These are phyloP conservation scores for Sylvia atricapilla DNA, from an alignment of 2,113 vertebrate genomes.

Conservation along the genomic window DNA sequence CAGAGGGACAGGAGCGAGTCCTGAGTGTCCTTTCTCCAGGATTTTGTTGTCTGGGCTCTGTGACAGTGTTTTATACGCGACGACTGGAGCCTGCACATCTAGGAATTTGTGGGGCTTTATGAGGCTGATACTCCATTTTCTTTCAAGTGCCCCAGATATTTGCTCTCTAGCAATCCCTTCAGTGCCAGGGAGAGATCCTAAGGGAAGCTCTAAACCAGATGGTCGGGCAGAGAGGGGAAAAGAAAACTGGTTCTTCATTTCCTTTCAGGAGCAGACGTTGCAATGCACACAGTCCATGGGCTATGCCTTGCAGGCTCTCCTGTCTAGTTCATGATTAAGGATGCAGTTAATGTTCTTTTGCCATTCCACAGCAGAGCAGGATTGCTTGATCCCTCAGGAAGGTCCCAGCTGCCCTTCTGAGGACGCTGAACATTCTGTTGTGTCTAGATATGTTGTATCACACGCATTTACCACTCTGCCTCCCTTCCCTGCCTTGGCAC, in stretches of 20 bases:
- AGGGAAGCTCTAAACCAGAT: not conserved
- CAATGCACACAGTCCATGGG: accelerated
- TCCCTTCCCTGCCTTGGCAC: not conserved
- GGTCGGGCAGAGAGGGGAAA: accelerated
- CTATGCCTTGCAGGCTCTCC: not conserved
- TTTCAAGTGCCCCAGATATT: not conserved
- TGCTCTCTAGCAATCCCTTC: not conserved
- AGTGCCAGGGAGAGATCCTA: not conserved
- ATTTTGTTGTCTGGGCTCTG: not conserved
- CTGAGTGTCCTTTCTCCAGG: not conserved
- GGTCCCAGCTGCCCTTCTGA: accelerated
- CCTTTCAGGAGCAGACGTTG: not conserved
- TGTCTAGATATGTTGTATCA: too few relatives aligned
- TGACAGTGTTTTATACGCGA: not conserved
- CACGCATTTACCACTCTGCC: not conserved
- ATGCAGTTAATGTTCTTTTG: not conserved
- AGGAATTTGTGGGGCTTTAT: not conserved
- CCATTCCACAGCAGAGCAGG: not conserved
- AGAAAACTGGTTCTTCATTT: not conserved
- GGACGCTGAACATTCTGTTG: accelerated
- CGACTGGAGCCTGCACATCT: not conserved
- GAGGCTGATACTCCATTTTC: not conserved
- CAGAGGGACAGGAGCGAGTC: accelerated
- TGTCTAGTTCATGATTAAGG: not conserved
- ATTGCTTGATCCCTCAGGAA: not conserved